These are phyloP conservation scores for Ceyx erithaca DNA, from an alignment of 2,797 vertebrate genomes.

Conservation along the genomic window DNA sequence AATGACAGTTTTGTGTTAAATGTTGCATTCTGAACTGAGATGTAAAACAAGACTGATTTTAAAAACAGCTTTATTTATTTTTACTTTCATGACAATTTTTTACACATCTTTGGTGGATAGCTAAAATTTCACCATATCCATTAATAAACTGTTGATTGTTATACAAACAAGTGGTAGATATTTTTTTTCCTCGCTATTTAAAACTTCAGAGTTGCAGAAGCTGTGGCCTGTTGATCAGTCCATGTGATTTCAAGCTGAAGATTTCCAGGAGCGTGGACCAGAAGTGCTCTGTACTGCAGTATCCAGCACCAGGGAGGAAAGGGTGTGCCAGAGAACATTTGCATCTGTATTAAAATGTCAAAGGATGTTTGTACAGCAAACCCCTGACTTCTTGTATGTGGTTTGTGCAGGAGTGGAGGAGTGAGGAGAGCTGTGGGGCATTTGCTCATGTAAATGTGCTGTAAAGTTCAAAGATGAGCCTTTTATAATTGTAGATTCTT, in stretches of 20 bases:
- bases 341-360: slow-evolving; percentile 75
- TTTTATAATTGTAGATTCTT: slow-evolving; percentile 72
- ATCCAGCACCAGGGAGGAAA: slow-evolving; percentile 30
- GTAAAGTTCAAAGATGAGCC: slow-evolving; percentile 69
- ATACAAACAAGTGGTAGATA: slow-evolving; percentile 60
- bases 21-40: slow-evolving; percentile 74
- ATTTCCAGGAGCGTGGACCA: slow-evolving; percentile 35
- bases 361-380: slow-evolving; percentile 68
- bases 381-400: slow-evolving; percentile 51
- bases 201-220: slow-evolving; percentile 18
- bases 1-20: slow-evolving; percentile 69
- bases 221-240: slow-evolving; percentile 39
- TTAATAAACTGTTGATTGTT: slow-evolving; percentile 80
- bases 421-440: neutral
- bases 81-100: slow-evolving; percentile 78
- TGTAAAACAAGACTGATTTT: slow-evolving; percentile 79
- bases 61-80: slow-evolving; percentile 87
- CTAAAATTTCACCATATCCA: slow-evolving; percentile 78
- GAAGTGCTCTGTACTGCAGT: slow-evolving; percentile 45
- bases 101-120: slow-evolving; percentile 78
- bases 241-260: slow-evolving; percentile 3
- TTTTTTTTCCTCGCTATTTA: slow-evolving; percentile 67
- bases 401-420: slow-evolving; percentile 56
- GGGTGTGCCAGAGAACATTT: slow-evolving; percentile 75
- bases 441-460: slow-evolving; percentile 73